Conservation (phyloP, 2,888 invertebrate species). For the Caenorhabditis becei region DNA sequence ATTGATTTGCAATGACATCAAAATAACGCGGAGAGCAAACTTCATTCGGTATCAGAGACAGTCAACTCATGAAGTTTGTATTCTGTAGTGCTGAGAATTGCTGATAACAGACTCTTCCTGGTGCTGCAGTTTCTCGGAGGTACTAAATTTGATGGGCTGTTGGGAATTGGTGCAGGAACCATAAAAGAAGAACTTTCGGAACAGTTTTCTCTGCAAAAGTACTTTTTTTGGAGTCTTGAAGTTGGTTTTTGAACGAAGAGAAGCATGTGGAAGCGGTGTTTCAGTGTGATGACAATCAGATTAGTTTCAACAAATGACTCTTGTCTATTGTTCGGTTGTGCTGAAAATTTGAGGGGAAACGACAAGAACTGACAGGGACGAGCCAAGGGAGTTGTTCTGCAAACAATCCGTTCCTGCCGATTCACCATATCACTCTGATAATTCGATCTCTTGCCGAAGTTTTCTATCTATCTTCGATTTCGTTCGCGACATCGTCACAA, state of each 20-base stretch:
- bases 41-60: background rate
- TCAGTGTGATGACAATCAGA: slow-evolving; percentile 10
- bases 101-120: background rate
- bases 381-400: too few species aligned
- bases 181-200: too few species aligned
- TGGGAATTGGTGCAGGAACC: too few species aligned
- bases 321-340: background rate
- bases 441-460: background rate
- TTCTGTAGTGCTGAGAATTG: background rate
- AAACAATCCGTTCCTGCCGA: too few species aligned
- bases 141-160: background rate
- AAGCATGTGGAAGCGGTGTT: background rate
- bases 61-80: background rate
- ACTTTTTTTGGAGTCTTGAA: too few species aligned
- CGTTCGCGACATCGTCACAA: slow-evolving; percentile 38
- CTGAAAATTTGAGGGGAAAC: too few species aligned
- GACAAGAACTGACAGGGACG: too few species aligned
- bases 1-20: too few species aligned
- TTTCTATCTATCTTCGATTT: background rate
- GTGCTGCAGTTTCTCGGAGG: background rate
- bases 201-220: background rate
- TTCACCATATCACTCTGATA: too few species aligned
- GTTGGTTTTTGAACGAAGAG: background rate
- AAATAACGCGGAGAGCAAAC: background rate
- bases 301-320: background rate